Conservation (phyloP, 2,888 invertebrate genomes). For the Tillus elongatus region DNA sequence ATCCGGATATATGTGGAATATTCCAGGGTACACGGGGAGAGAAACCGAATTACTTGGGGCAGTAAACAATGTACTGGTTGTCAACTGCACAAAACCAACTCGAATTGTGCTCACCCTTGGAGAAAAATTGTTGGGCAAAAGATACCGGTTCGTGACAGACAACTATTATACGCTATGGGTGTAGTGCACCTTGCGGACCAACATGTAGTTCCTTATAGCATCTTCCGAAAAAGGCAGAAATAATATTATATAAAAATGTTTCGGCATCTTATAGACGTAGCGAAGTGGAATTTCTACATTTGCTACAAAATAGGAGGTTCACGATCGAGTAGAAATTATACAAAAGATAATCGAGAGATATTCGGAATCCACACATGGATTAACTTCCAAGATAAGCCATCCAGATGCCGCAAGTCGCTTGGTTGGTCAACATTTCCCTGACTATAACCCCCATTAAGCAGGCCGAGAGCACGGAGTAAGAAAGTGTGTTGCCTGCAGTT, state of each 20-base stretch:
- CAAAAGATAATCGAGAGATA: too few species aligned
- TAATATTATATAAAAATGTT: too few species aligned
- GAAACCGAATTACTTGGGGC: neutral
- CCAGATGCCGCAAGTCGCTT: neutral
- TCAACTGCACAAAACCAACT: neutral
- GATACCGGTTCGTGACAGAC: neutral
- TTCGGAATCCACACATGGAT: too few species aligned
- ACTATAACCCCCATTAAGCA: slow-evolving; percentile 1
- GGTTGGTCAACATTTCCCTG: slow-evolving; percentile 2
- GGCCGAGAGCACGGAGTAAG: neutral
- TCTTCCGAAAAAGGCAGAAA: neutral
- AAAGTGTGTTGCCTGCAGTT: neutral
- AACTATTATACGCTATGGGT: slow-evolving; percentile 1
- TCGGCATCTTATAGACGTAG: too few species aligned
- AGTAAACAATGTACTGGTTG: neutral
- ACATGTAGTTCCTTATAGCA: neutral
- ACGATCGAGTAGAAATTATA: too few species aligned
- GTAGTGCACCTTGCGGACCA: neutral
- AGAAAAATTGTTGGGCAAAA: neutral
- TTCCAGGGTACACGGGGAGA: neutral
- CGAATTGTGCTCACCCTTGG: slow-evolving; percentile 1
- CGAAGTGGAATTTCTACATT: too few species aligned
- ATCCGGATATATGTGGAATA: neutral
- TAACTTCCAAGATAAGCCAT: too few species aligned
- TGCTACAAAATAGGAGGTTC: too few species aligned